Evolutionary conservation across 2,888 invertebrate genomes (phyloP), one percentile per base, ranked within the genome.

Genomic region (Crepidodera aurea): DNA sequence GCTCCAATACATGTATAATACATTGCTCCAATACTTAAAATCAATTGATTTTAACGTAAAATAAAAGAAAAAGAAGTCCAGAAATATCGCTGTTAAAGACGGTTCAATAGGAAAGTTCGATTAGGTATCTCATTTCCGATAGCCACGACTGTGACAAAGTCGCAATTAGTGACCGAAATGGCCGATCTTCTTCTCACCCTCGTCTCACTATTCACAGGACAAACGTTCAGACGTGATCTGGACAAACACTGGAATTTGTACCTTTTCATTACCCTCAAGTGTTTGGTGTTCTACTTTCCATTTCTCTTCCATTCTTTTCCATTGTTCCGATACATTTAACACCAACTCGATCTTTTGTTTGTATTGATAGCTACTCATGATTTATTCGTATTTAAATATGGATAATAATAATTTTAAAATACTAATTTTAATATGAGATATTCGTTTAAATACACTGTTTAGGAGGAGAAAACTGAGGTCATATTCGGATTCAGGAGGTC

Each of bases 111-210:
- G 70, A 66, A 66, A 70, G 72, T 78, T 77, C 78, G 76, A 78
- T 78, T 78, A 44, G 44, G 44, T 44, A 79, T 78, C 78, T 77
- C 75, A 77, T 79, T 79, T 79, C 79, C 78, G 77, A 74, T 75
- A 75, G 71, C 74, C 75, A 75, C 75, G 75, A 73, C 74, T 73
- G 77, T 74, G 78, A 78, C 77, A 77, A 71, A 75, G 74, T 73
- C 65, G 73, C 78, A 79, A 79, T 79, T 79, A 79, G 78, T 73
- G 75, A 69, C 73, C 73, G 77, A 78, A 78, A 77, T 74, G 78
- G 73, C 64, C 72, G 71, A 70, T 73, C 74, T 74, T 72, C 73
- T 69, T 58, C 66, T 66, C 71, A 70, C 71, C 70, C 70, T 69
- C 72, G 32, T 48, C 60, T 53, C 62, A 56, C 68, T 70, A 71